Evolutionary conservation across 2,888 invertebrate species (phyloP).

Genomic region (Bombyx huttoni): DNA sequence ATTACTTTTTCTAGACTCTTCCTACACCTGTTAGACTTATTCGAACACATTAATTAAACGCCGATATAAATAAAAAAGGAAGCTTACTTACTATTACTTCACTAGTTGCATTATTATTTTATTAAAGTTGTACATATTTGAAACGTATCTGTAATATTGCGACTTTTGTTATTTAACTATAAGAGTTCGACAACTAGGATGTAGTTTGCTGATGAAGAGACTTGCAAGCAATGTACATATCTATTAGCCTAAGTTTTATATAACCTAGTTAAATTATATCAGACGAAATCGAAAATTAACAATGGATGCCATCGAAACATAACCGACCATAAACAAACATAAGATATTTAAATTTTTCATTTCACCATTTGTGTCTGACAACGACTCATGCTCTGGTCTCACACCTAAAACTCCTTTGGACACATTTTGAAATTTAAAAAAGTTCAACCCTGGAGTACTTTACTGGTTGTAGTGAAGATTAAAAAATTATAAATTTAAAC

Average conservation of each 20-base stretch:
- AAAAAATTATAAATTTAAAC: too few species aligned
- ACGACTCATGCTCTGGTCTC: too few species aligned
- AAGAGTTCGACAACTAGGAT: slow-evolving; percentile 58
- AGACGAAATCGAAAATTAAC: slow-evolving; percentile 1
- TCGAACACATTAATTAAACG: too few species aligned
- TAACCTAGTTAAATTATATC: background rate
- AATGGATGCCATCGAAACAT: background rate
- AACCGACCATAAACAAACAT: slow-evolving; percentile 11
- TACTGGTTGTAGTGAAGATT: too few species aligned
- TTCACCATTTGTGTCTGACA: too few species aligned
- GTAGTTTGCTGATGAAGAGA: slow-evolving; percentile 59
- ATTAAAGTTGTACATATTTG: slow-evolving; percentile 69
- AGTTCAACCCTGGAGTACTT: too few species aligned
- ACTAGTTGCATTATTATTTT: background rate
- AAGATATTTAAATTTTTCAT: slow-evolving; percentile 13
- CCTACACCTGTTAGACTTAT: too few species aligned
- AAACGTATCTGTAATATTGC: slow-evolving; percentile 60
- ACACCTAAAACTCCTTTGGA: too few species aligned
- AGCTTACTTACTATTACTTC: background rate
- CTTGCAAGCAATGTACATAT: slow-evolving; percentile 69
- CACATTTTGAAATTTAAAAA: too few species aligned
- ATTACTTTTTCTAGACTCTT: too few species aligned
- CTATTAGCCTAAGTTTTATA: slow-evolving; percentile 57
- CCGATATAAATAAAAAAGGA: too few species aligned
- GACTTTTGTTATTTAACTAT: slow-evolving; percentile 52